These are phyloP conservation scores for Blastomussa wellsi DNA, from an alignment of 92 coral and sea anemone species.

Conservation along the genomic window DNA sequence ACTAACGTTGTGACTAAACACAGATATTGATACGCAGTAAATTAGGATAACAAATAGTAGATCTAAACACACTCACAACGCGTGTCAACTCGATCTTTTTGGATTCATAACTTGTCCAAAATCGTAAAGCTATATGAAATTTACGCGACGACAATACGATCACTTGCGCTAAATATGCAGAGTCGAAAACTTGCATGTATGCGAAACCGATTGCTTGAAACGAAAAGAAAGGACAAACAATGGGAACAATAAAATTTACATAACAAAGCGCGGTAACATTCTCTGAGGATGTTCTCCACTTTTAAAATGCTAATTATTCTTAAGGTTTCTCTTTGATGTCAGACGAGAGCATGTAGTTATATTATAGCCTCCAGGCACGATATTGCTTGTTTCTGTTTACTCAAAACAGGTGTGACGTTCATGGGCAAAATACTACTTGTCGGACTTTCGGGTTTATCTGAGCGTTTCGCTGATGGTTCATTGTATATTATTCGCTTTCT, in stretches of 20 bases:
- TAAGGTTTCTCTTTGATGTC: neutral
- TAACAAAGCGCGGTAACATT: neutral
- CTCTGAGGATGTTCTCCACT: neutral
- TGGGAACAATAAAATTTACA: neutral
- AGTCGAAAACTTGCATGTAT: neutral
- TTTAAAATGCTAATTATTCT: conserved; percentile 14
- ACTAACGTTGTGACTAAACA: neutral
- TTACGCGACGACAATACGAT: neutral
- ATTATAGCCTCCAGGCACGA: neutral
- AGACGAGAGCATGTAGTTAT: neutral
- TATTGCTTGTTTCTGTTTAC: neutral
- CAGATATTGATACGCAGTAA: neutral
- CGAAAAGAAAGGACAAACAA: neutral
- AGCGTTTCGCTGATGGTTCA: neutral
- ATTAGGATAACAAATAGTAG: no score
- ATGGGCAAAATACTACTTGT: neutral
- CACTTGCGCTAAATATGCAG: neutral
- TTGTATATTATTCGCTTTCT: conserved; percentile 3
- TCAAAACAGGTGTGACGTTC: neutral
- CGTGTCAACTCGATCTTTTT: no score
- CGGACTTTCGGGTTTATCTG: neutral
- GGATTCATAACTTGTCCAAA: no score
- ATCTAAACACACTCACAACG: neutral
- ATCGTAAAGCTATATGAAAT: neutral
- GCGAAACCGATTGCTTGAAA: neutral